These are phyloP conservation scores for Gymnobelideus leadbeateri DNA, from an alignment of 2,113 vertebrate genomes.

Conservation along the genomic window DNA sequence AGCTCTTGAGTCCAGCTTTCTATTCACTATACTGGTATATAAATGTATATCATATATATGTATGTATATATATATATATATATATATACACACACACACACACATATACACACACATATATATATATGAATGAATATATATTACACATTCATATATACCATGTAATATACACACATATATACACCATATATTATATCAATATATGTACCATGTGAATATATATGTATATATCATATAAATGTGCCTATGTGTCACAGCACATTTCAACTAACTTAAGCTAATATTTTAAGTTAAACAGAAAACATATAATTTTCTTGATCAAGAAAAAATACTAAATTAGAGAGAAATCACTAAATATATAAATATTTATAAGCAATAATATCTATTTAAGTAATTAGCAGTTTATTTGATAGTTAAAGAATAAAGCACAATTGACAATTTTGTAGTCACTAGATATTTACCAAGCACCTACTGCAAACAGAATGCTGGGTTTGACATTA, in stretches of 20 bases:
- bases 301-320: background rate
- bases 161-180: background rate
- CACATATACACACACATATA: background rate
- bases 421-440: background rate
- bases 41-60: background rate
- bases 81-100: too few relatives aligned
- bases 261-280: background rate
- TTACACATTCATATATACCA: too few relatives aligned
- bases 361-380: background rate
- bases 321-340: background rate
- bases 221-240: background rate
- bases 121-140: too few relatives aligned
- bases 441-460: background rate
- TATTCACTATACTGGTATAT: background rate
- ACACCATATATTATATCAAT: too few relatives aligned
- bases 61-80: too few relatives aligned
- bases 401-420: background rate
- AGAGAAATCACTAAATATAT: background rate
- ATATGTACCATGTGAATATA: background rate
- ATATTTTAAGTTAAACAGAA: background rate
- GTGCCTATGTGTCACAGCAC: background rate
- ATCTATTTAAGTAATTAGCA: background rate
- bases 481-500: background rate
- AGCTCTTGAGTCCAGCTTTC: background rate
- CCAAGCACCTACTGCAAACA: background rate